Evolutionary conservation across 2,113 vertebrate genomes (phyloP).

Genomic region (Brachirus orientalis): DNA sequence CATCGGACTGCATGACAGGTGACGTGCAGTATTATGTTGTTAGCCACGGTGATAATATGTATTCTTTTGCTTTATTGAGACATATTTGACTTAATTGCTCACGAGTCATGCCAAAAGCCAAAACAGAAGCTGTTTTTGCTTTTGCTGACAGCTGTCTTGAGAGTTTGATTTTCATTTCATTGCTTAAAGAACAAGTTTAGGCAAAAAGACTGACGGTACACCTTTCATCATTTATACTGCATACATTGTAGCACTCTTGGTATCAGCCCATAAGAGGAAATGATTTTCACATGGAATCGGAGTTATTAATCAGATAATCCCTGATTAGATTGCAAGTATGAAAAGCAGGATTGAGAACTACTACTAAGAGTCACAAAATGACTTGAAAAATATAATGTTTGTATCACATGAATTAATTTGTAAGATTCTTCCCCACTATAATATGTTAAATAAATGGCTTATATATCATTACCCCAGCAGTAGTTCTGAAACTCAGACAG

Average conservation of each 20-base stretch:
- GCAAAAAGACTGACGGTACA: too few relatives aligned
- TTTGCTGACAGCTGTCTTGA: not conserved
- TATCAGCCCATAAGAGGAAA: not conserved
- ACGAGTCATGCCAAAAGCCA: not conserved
- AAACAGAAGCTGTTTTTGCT: too few relatives aligned
- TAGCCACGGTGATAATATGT: not conserved
- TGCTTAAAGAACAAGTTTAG: not conserved
- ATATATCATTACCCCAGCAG: constrained; percentile 1
- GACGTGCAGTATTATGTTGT: constrained; percentile 33
- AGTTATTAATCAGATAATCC: constrained; percentile 51
- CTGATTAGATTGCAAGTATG: constrained; percentile 39
- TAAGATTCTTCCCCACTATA: too few relatives aligned
- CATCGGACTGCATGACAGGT: constrained; percentile 87
- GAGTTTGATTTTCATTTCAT: not conserved
- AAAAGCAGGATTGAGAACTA: constrained; percentile 14
- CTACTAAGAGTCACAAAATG: too few relatives aligned
- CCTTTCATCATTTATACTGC: too few relatives aligned
- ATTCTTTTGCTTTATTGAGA: not conserved
- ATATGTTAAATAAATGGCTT: not conserved
- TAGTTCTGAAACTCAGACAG: not conserved
- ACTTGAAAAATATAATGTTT: too few relatives aligned
- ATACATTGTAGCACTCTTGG: not conserved
- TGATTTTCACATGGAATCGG: constrained; percentile 18
- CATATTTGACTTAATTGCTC: not conserved
- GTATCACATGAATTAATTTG: too few relatives aligned